A percentile compares a stretch with the other conserved stretches of the same genome.
These are phyloP conservation scores for Mycetomoellerius zeteki DNA, from an alignment of 1,140 invertebrate genomes.

Conservation along the genomic window DNA sequence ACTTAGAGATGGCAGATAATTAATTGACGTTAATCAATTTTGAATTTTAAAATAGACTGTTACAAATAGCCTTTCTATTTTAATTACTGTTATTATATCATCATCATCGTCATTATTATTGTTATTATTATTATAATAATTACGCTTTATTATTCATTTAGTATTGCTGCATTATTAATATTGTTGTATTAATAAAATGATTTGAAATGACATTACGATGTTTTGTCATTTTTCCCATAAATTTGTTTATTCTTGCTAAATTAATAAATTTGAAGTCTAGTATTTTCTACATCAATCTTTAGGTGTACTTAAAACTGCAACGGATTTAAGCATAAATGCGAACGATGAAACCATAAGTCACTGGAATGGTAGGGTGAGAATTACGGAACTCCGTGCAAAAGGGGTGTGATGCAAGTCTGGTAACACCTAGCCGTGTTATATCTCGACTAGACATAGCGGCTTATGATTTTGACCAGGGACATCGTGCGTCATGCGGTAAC, in stretches of 20 bases:
- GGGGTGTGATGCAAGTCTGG: slow-evolving; percentile 47
- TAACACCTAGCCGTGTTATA: slow-evolving; percentile 59
- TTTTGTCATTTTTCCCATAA: neutral
- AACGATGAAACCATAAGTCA: slow-evolving; percentile 56
- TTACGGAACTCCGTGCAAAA: slow-evolving; percentile 40
- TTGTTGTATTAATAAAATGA: neutral
- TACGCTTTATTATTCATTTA: neutral
- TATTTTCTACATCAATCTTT: neutral
- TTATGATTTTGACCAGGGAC: slow-evolving; percentile 54
- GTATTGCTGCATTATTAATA: neutral
- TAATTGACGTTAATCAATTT: neutral
- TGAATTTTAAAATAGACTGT: neutral
- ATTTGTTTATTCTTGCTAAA: neutral
- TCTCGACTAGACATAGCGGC: slow-evolving; percentile 52
- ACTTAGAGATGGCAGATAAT: neutral
- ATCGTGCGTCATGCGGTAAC: slow-evolving; percentile 49
- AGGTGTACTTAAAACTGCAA: neutral
- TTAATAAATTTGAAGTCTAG: neutral
- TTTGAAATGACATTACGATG: neutral
- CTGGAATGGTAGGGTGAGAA: slow-evolving; percentile 4
- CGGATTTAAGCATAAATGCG: slow-evolving; percentile 13
- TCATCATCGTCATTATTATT: too few relatives aligned
- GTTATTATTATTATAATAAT: neutral
- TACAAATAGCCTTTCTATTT: neutral
- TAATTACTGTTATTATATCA: neutral